phyloP scores from a whole-genome alignment of 2,888 invertebrate genomes.

The Cheilosia pagana region DNA sequence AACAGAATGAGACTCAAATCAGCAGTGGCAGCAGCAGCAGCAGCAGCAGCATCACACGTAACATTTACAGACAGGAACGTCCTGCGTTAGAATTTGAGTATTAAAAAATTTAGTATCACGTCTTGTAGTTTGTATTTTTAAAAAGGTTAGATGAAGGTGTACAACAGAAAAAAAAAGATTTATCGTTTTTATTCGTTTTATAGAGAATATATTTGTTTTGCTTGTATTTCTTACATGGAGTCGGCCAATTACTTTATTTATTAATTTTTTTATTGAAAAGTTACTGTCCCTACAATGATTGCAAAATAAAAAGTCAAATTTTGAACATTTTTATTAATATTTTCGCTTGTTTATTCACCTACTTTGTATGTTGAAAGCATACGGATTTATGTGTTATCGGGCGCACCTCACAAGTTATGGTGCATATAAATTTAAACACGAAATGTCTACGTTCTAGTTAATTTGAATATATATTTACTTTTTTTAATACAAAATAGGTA shows the following conservation, averaged over 20 bases:
- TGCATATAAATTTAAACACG: conserved; percentile 18
- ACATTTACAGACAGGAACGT: conserved; percentile 73
- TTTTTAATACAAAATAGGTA: conserved; percentile 48
- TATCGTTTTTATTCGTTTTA: conserved; percentile 42
- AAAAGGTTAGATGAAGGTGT: conserved; percentile 62
- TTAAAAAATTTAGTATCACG: conserved; percentile 73
- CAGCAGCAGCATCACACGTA: conserved; percentile 76
- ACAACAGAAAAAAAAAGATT: conserved; percentile 44
- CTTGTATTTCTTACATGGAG: conserved; percentile 41
- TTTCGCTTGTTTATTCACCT: conserved; percentile 54
- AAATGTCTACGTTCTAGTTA: conserved; percentile 35
- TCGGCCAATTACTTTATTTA: conserved; percentile 50
- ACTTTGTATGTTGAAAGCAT: conserved; percentile 54
- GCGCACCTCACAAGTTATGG: conserved; percentile 45
- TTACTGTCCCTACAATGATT: conserved; percentile 34
- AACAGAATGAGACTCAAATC: conserved; percentile 72
- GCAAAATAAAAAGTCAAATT: conserved; percentile 60
- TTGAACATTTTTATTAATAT: conserved; percentile 52
- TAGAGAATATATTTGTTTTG: conserved; percentile 51
- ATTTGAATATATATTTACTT: conserved; percentile 2
- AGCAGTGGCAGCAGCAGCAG: conserved; percentile 77
- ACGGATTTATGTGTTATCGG: conserved; percentile 30
- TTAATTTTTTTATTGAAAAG: not conserved
- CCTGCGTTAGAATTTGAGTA: conserved; percentile 76
- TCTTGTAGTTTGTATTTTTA: conserved; percentile 52